Percentiles rank a stretch among this genome's conserved stretches.
Conservation (phyloP, 2,113 vertebrate genomes). For the Chloropsis hardwickii region DNA sequence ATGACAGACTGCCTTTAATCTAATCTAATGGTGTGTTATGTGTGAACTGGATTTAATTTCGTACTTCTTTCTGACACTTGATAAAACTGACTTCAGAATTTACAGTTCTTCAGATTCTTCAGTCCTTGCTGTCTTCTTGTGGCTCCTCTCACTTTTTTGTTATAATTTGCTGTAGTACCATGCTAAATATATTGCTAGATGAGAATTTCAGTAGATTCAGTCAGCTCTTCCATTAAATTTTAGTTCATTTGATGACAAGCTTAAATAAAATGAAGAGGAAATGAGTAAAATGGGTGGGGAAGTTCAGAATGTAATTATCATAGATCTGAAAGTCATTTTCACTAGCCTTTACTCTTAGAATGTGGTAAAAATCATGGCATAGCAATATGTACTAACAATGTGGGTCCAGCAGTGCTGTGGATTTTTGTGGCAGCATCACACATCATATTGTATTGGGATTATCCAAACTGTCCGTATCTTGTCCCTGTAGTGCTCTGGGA, state of each 20-base stretch:
- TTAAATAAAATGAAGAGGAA: not conserved
- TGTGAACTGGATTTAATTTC: constrained; percentile 12
- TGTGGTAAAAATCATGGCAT: not conserved
- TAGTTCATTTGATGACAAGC: not conserved
- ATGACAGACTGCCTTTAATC: not conserved
- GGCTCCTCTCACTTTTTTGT: not conserved
- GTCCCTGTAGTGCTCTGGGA: not conserved
- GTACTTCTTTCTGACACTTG: not conserved
- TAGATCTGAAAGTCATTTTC: not conserved
- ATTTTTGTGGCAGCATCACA: not conserved
- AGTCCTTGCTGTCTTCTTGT: not conserved
- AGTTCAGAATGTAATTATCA: not conserved
- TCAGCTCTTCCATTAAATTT: not conserved
- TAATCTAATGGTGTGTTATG: not conserved
- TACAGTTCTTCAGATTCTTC: not conserved
- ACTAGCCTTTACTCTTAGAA: not conserved
- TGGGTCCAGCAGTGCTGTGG: not conserved
- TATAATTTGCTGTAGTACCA: not conserved
- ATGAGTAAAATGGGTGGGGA: not conserved
- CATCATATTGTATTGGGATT: not conserved
- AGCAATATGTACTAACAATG: not conserved
- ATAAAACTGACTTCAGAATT: not conserved
- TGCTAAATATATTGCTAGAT: not conserved
- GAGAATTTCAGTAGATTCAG: not conserved
- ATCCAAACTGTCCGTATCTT: not conserved